Evolutionary conservation across 2,797 vertebrate genomes (phyloP), one percentile per base, ranked within the genome.

Genomic region (Scolopax bukidnonensis): DNA sequence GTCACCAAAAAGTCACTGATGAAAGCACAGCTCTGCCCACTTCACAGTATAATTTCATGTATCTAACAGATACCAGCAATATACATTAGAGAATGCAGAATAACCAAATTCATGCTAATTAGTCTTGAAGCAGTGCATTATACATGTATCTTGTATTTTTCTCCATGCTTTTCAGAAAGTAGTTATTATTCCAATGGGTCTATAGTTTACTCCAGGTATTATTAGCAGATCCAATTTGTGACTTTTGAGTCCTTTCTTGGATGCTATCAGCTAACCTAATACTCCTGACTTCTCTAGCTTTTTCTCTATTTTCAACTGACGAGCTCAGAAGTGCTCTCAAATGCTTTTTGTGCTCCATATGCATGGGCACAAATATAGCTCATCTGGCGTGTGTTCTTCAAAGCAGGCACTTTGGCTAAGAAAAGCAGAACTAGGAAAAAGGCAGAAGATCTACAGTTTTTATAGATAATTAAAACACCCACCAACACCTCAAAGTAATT

Each of bases 401-500:
- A 87, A 92, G 51, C 4, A 73, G 50, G 12, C 54, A 73, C 28
- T 47, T 47, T 47, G 45, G 20, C 45, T 47, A 47, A 11, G 45
- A 47, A 47, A 47, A 65, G 15, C 15, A 77, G 14, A 82, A 36
- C 60, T 12, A 2, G 13, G 43, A 71, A 92, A 84, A 94, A 73
- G 57, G 47, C 83, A 95, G 67, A 85, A 71, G 91, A 94, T 85
- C 50, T 77, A 36, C 45, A 85, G 5, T 24, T 80, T 87, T 80
- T 41, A 12, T 20, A 61, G 43, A 54, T 21, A 87, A 38, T 38
- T 71, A 67, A 93, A 92, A 38, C 41, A 73, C 51, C 47, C 25
- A 43, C 21, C 51, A 90, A 93, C 85, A 91, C 33, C 59, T 92
- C 30, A 60, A 83, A 95, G 71, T 68, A 65, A 65, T 79, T 84